phyloP scores from a whole-genome alignment of 2,113 vertebrate genomes.

The Chionodraco myersi region DNA sequence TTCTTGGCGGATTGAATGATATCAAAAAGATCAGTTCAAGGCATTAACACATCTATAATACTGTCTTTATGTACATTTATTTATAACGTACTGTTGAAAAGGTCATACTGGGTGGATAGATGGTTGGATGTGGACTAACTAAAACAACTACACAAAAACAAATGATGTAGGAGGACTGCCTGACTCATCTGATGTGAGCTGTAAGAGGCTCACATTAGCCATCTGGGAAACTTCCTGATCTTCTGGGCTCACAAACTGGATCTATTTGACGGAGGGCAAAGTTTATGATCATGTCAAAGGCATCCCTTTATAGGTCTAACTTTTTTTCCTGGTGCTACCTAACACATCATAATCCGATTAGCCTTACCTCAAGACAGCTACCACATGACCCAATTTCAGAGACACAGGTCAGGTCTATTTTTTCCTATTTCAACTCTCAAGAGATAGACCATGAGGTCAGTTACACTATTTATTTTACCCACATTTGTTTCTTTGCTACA shows the following conservation, averaged over 20 bases:
- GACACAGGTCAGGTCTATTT: background rate
- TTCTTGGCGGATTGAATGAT: background rate
- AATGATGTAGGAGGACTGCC: constrained; percentile 40
- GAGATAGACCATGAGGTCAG: background rate
- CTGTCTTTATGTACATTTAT: background rate
- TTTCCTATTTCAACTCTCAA: background rate
- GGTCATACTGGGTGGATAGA: background rate
- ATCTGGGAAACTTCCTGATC: constrained; percentile 40
- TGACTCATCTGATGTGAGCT: constrained; percentile 57
- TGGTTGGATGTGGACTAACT: constrained; percentile 6
- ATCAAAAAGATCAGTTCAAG: background rate
- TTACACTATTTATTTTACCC: background rate
- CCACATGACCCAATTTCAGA: background rate
- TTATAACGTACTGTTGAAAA: background rate
- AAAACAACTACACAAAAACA: constrained; percentile 22
- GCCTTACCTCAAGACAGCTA: background rate
- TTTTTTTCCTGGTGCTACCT: background rate
- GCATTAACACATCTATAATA: background rate
- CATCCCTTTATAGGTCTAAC: background rate
- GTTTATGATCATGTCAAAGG: background rate
- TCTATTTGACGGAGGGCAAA: background rate
- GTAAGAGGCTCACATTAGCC: constrained; percentile 22
- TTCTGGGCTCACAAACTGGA: constrained; percentile 5
- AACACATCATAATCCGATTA: background rate
- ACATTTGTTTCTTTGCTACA: background rate